A percentile compares a stretch with the other conserved stretches of the same genome.
Conservation (phyloP, 2,888 invertebrate genomes). For the Oligia strigilis region DNA sequence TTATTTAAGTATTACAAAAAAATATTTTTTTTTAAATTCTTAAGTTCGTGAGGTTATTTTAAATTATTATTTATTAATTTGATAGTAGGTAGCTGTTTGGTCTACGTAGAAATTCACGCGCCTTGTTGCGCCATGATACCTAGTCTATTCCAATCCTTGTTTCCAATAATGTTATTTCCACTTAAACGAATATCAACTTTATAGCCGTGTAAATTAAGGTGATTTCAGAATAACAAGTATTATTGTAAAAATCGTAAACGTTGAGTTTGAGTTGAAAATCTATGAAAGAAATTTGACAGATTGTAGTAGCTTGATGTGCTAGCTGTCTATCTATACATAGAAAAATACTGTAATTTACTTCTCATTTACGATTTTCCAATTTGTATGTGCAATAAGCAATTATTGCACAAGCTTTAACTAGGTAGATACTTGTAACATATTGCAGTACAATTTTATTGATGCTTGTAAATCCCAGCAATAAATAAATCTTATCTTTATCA, state of each 20-base stretch:
- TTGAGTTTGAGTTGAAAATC: too few relatives aligned
- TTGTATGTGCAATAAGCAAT: not conserved
- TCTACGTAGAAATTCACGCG: not conserved
- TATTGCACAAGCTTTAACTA: not conserved
- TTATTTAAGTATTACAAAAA: too few relatives aligned
- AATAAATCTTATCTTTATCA: slow-evolving; percentile 7
- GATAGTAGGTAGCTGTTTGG: not conserved
- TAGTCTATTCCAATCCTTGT: not conserved
- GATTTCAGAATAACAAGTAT: not conserved
- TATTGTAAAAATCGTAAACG: not conserved
- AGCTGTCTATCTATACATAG: too few relatives aligned
- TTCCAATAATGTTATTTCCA: not conserved
- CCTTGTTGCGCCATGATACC: not conserved
- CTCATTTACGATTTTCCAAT: not conserved
- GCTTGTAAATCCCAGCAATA: not conserved
- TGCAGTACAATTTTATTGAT: not conserved
- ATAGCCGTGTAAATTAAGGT: not conserved
- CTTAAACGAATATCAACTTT: not conserved
- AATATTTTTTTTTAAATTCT: not conserved
- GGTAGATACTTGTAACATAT: too few relatives aligned
- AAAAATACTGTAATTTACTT: too few relatives aligned
- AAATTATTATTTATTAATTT: not conserved
- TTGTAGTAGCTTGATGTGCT: too few relatives aligned
- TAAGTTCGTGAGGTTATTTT: not conserved
- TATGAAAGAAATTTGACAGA: too few relatives aligned